Percentiles rank a stretch among this genome's conserved stretches.
Evolutionary conservation across 2,888 invertebrate genomes (phyloP).

Genomic region (Tipula lateralis): DNA sequence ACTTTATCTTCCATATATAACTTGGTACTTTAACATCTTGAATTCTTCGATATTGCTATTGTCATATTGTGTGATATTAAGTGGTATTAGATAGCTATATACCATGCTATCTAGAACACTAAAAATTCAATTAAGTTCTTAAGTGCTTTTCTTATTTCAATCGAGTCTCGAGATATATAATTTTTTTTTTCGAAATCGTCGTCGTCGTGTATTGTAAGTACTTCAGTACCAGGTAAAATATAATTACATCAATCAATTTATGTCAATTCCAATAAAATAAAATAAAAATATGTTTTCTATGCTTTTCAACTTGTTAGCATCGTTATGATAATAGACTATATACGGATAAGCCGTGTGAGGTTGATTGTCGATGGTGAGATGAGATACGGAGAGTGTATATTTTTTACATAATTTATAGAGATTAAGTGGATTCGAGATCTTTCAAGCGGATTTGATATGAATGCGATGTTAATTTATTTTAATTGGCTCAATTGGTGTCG

Average conservation of each 20-base stretch:
- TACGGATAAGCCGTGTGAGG: neutral
- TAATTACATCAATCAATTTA: constrained; percentile 24
- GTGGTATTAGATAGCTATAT: neutral
- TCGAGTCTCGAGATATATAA: neutral
- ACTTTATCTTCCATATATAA: neutral
- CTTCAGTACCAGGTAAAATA: neutral
- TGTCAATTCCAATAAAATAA: neutral
- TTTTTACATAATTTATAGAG: too few relatives aligned
- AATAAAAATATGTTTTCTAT: neutral
- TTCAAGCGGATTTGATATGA: too few relatives aligned
- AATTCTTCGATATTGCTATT: neutral
- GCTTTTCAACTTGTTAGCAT: neutral
- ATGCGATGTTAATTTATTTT: too few relatives aligned
- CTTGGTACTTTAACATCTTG: constrained; percentile 16
- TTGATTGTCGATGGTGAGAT: neutral
- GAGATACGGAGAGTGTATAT: neutral
- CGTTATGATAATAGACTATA: neutral
- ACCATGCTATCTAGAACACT: constrained; percentile 15
- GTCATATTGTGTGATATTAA: neutral
- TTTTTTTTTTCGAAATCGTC: neutral
- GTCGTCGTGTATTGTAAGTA: neutral
- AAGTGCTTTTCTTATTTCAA: constrained; percentile 4
- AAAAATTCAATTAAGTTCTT: constrained; percentile 24
- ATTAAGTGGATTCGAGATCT: too few relatives aligned
- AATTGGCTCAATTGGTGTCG: too few relatives aligned